Evolutionary conservation across 2,113 vertebrate species (phyloP).

Genomic region (Crocuta crocuta): DNA sequence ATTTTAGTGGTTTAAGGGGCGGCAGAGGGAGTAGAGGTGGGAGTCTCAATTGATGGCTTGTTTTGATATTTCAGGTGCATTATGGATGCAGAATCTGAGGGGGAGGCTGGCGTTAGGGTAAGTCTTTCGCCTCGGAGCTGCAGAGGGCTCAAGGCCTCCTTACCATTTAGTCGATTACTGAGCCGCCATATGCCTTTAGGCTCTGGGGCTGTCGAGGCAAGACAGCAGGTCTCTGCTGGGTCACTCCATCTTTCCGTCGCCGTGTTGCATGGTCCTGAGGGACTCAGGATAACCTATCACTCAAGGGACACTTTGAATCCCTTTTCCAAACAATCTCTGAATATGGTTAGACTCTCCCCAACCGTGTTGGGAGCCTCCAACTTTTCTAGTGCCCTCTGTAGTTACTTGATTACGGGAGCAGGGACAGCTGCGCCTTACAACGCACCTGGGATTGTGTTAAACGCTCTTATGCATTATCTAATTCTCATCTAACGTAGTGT

Average conservation of each 20-base stretch:
- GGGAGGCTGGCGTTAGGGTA: conserved; percentile 59
- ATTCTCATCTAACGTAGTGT: not conserved
- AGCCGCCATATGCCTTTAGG: not conserved
- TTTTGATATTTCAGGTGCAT: conserved; percentile 70
- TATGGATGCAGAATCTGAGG: conserved; percentile 51
- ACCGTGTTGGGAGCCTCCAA: no score
- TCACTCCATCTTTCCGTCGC: not conserved
- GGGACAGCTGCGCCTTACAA: not conserved
- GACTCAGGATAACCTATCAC: not conserved
- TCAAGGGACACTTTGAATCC: not conserved
- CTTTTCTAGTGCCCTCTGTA: not conserved
- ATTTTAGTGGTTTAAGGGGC: not conserved
- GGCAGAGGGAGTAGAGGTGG: not conserved
- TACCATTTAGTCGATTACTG: not conserved
- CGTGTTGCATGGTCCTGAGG: not conserved
- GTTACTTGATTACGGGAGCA: not conserved
- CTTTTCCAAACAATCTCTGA: not conserved
- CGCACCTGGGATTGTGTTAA: not conserved
- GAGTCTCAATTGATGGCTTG: not conserved
- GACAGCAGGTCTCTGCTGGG: not conserved
- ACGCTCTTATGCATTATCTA: not conserved
- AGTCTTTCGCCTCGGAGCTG: conserved; percentile 19
- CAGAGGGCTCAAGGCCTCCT: not conserved
- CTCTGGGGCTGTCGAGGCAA: not conserved
- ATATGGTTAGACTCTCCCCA: not conserved